A percentile compares a stretch with the other conserved stretches of the same genome.
Conservation (phyloP, 2,888 invertebrate genomes). For the Tetramorium bicarinatum region DNA sequence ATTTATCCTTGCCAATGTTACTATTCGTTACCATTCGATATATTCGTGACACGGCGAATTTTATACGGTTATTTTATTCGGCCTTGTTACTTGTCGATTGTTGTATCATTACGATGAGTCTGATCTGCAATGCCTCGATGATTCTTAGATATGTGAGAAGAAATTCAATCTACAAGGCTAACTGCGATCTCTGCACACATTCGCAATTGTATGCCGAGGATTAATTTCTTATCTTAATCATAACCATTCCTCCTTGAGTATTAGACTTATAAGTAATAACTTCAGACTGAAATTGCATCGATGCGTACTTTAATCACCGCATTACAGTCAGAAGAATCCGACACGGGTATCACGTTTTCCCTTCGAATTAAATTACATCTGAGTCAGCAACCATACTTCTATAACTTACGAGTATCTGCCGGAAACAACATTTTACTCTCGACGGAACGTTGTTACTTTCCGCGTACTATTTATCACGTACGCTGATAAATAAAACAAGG, state of each 20-base stretch:
- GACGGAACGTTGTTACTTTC: conserved; percentile 6
- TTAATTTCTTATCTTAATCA: conserved; percentile 40
- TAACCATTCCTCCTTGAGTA: conserved; percentile 21
- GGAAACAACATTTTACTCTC: conserved; percentile 14
- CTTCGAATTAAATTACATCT: conserved; percentile 17
- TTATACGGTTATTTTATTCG: background rate
- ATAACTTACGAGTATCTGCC: conserved; percentile 4
- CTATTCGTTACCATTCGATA: background rate
- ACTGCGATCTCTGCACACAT: background rate
- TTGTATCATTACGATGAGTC: conserved; percentile 2
- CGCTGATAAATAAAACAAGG: conserved; percentile 8
- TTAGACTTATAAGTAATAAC: background rate
- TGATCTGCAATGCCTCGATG: conserved; percentile 31
- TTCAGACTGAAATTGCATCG: conserved; percentile 8
- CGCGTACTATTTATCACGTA: conserved; percentile 17
- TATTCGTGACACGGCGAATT: conserved; percentile 26
- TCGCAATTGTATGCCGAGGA: background rate
- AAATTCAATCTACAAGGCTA: conserved; percentile 65
- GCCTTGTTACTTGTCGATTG: background rate
- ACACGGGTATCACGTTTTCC: conserved; percentile 6
- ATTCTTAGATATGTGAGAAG: conserved; percentile 57
- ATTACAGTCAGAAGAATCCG: background rate
- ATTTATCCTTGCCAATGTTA: conserved; percentile 13
- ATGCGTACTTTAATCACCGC: conserved; percentile 22
- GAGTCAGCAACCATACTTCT: conserved; percentile 5